These are phyloP conservation scores for Epinotia nisella DNA, from an alignment of 2,888 invertebrate species.

Conservation along the genomic window DNA sequence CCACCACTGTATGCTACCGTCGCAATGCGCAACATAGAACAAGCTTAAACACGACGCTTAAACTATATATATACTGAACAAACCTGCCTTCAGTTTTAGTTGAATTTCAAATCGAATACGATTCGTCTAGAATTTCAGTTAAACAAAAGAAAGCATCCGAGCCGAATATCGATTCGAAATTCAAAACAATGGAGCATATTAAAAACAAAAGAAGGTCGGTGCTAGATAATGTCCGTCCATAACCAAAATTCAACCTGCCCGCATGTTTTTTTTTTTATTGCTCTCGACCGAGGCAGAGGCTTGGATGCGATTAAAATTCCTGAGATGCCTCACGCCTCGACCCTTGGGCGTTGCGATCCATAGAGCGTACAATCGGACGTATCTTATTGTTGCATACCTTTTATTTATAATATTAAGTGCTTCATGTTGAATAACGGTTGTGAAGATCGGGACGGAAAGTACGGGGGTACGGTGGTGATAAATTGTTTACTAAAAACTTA, in stretches of 20 bases:
- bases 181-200: slow-evolving; percentile 46
- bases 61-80: slow-evolving; percentile 25
- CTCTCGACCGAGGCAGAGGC: slow-evolving; percentile 66
- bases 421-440: slow-evolving; percentile 44
- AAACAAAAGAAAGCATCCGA: not conserved
- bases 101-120: slow-evolving; percentile 6
- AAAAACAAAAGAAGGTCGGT: slow-evolving; percentile 54
- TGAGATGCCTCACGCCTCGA: slow-evolving; percentile 79
- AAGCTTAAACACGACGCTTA: slow-evolving; percentile 13
- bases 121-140: slow-evolving; percentile 14
- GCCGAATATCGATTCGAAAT: slow-evolving; percentile 36
- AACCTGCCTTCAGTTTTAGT: slow-evolving; percentile 27
- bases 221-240: slow-evolving; percentile 66
- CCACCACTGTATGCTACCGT: not conserved
- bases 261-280: slow-evolving; percentile 71
- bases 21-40: slow-evolving; percentile 2
- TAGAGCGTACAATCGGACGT: slow-evolving; percentile 59
- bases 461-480: slow-evolving; percentile 40
- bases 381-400: slow-evolving; percentile 54
- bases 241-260: slow-evolving; percentile 73
- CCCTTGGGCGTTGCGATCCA: slow-evolving; percentile 63
- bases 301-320: slow-evolving; percentile 84
- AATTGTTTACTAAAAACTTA: slow-evolving; percentile 39
- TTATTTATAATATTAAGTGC: slow-evolving; percentile 44
- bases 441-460: slow-evolving; percentile 40